Conservation (phyloP, 1,140 invertebrate species). For the Cydia strobilella region DNA sequence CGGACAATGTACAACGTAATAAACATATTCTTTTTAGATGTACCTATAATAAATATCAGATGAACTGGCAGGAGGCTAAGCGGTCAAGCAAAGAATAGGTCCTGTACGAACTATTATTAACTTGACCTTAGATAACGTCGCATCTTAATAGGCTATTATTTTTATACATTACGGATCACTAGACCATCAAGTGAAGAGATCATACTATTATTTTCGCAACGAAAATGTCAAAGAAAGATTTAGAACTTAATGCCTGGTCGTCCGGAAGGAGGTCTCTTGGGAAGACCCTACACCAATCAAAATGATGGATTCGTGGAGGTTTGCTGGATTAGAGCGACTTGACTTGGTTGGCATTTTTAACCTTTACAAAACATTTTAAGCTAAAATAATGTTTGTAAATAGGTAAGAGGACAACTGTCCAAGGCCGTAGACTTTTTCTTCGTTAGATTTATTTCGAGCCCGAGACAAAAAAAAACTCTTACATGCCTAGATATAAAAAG, state of each 20-base stretch:
- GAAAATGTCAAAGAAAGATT: neutral
- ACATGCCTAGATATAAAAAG: constrained; percentile 44
- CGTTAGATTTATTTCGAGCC: neutral
- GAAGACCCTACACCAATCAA: neutral
- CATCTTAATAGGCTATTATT: neutral
- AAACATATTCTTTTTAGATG: constrained; percentile 1
- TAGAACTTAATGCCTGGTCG: neutral
- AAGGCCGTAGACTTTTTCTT: neutral
- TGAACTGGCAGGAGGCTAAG: neutral
- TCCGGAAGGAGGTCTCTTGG: neutral
- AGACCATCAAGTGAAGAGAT: neutral
- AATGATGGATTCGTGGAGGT: too few relatives aligned
- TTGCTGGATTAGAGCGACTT: too few relatives aligned
- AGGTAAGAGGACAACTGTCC: neutral
- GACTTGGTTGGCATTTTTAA: too few relatives aligned
- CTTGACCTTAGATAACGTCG: constrained; percentile 6
- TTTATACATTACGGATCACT: neutral
- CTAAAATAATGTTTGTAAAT: neutral
- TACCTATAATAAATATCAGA: neutral
- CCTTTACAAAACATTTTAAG: too few relatives aligned
- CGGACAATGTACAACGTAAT: neutral
- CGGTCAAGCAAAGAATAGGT: neutral
- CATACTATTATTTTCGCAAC: neutral
- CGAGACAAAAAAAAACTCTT: neutral
- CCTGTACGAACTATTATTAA: constrained; percentile 4